Evolutionary conservation across 2,888 invertebrate genomes (phyloP).

Genomic region (Apotomis capreana): DNA sequence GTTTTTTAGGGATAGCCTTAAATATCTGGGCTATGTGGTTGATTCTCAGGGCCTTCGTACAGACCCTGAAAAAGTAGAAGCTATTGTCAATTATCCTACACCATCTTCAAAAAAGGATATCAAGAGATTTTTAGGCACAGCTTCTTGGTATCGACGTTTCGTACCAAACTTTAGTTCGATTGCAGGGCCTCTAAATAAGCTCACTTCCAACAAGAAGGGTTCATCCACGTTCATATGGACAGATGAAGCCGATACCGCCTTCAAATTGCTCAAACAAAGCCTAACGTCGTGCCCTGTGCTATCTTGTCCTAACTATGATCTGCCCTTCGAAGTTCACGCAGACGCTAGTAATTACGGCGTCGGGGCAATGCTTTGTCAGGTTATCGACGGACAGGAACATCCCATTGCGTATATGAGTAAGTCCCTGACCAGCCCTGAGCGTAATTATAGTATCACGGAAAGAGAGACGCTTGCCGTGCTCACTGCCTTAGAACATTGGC

Average conservation of each 20-base stretch:
- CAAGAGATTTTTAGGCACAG: conserved; percentile 47
- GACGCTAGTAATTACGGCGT: conserved; percentile 43
- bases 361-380: conserved; percentile 40
- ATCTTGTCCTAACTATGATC: conserved; percentile 44
- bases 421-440: conserved; percentile 32
- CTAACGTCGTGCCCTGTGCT: conserved; percentile 38
- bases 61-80: conserved; percentile 49
- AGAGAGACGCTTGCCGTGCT: too few relatives aligned
- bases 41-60: conserved; percentile 47
- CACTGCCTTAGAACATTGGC: conserved; percentile 37
- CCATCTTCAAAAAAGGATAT: conserved; percentile 45
- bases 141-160: conserved; percentile 48
- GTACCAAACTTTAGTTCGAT: conserved; percentile 47
- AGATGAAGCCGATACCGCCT: conserved; percentile 42
- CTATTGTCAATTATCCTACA: conserved; percentile 46
- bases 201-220: conserved; percentile 46
- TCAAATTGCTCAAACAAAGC: conserved; percentile 6
- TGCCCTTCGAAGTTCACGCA: conserved; percentile 46
- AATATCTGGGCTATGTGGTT: conserved; percentile 49
- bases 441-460: conserved; percentile 43
- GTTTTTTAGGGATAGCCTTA: conserved; percentile 43
- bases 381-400: conserved; percentile 29
- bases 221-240: conserved; percentile 45
- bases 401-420: conserved; percentile 41
- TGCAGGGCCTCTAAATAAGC: conserved; percentile 46